Evolutionary conservation across 2,113 vertebrate genomes (phyloP).

Genomic region (Pelvicachromis taeniatus): DNA sequence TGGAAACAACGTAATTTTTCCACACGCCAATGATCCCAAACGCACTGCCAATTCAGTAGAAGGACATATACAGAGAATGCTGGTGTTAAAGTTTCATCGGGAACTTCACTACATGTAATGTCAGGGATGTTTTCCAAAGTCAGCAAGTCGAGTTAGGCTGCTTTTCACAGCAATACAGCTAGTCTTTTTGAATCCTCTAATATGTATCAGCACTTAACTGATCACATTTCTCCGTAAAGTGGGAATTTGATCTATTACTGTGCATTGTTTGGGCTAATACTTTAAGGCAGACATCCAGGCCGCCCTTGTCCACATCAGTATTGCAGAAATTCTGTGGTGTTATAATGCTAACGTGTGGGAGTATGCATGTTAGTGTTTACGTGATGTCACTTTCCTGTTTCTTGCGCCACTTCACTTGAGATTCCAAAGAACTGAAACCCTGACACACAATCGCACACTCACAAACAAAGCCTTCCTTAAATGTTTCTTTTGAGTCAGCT

Average conservation of each 20-base stretch:
- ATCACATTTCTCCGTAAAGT: background rate
- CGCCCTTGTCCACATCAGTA: background rate
- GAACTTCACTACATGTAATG: background rate
- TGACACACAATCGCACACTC: background rate
- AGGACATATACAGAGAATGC: background rate
- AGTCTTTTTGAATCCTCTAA: background rate
- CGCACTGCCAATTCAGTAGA: background rate
- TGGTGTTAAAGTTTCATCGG: background rate
- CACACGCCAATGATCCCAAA: background rate
- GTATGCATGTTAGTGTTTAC: background rate
- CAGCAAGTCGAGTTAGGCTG: background rate
- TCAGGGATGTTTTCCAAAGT: background rate
- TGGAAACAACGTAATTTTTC: background rate
- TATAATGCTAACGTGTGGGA: background rate
- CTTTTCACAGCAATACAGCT: background rate
- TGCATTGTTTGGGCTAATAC: background rate
- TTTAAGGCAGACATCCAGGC: background rate
- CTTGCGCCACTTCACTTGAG: background rate
- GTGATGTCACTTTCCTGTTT: slow-evolving; percentile 53
- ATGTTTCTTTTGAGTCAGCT: background rate
- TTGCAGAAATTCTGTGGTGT: background rate
- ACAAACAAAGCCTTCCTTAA: background rate
- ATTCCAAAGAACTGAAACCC: background rate
- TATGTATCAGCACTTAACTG: background rate
- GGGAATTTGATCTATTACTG: background rate